Evolutionary conservation across 2,113 vertebrate species (phyloP), one percentile per base, ranked within the genome.

Genomic region (Formicarius rufipectus): DNA sequence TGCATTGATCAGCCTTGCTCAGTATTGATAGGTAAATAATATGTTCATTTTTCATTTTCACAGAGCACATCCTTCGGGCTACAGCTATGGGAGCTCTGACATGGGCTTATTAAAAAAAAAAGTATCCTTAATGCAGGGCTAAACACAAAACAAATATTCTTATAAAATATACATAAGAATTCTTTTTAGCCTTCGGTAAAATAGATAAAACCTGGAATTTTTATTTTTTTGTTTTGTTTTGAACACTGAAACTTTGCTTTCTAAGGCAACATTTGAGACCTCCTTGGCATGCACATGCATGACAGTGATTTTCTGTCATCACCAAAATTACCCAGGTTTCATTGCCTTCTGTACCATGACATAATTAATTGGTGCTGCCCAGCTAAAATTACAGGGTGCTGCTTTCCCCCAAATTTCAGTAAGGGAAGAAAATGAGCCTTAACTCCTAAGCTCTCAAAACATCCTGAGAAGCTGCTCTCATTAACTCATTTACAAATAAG

Each of bases 21-120:
- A 10, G 85, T 97, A 97, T 97, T 89, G 96, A 97, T 98, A 97
- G 91, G 97, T 92, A 97, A 97, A 97, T 97, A 97, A 98, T 96
- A 96, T 7, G 62, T 95, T 96, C 97, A 98, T 98, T 98, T 98
- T 97, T 98, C 97, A 98, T 98, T 96, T 88, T 87, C 77, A 31
- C 91, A 94, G 91, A 97, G 87, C 77, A 75, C 27, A 10, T 94
- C 97, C 98, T 98, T 94, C 72, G 24, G 98, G 97, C 98, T 89
- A 94, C 6, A 0, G 92, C 91, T 91, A 97, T 4, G 1, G 94
- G 94, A 97, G 94, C 60, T 90, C 95, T 96, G 96, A 97, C 95
- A 58, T 9, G 79, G 96, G 96, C 92, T 97, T 92, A 94, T 97
- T 96, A 97, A 92, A 66, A 62, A 77, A 86, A 42, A 95, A 86